These are phyloP conservation scores for Lithophane leautieri DNA, from an alignment of 2,888 invertebrate species.

Conservation along the genomic window DNA sequence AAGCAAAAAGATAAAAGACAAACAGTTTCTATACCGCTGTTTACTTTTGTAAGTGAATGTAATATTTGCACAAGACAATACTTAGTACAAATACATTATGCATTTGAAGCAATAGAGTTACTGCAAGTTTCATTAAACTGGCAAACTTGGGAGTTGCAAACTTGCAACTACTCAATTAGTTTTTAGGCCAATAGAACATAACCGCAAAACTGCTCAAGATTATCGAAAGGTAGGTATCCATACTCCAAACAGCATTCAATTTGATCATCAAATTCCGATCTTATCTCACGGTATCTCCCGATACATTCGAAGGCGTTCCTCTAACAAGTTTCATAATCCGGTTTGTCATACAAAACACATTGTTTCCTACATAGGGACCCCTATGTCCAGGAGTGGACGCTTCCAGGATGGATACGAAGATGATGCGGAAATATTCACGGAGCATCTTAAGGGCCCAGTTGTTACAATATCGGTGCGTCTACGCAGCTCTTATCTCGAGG, in stretches of 20 bases:
- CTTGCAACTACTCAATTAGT: not conserved
- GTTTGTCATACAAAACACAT: conserved; percentile 21
- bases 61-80: conserved; percentile 46
- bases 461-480: conserved; percentile 30
- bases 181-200: not conserved
- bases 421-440: conserved; percentile 34
- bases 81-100: conserved; percentile 35
- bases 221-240: not conserved
- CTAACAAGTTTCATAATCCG: conserved; percentile 18
- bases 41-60: conserved; percentile 49
- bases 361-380: not conserved
- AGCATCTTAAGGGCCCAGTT: conserved; percentile 18
- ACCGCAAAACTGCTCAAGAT: not conserved
- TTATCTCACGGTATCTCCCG: conserved; percentile 20
- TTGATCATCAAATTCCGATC: conserved; percentile 17
- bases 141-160: not conserved
- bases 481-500: conserved; percentile 42
- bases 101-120: conserved; percentile 28
- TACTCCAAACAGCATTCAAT: conserved; percentile 15
- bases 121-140: conserved; percentile 15
- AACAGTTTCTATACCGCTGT: conserved; percentile 18
- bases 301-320: conserved; percentile 1
- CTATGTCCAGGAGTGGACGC: not conserved
- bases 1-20: conserved; percentile 25
- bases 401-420: not conserved